Base-by-base conservation (phyloP, 1,140 invertebrate genomes). In the Belonocnema kinseyi region DNA sequence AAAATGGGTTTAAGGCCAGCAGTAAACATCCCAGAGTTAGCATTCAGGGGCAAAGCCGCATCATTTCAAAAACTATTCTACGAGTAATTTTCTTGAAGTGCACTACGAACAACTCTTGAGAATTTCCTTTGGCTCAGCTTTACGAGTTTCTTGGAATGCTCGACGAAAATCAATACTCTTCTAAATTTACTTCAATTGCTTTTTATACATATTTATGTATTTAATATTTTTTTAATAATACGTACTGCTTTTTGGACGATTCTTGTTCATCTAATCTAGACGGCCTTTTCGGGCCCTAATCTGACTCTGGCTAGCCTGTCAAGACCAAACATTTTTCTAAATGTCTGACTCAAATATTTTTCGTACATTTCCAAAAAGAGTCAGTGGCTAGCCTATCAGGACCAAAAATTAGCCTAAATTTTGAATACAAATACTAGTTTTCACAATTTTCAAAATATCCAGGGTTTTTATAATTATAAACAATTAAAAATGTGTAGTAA, bases 31-130 rank as follows among this genome's bases (percentile, higher is more conserved):
- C 6, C 14, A 3, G 21, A 46, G 2, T 61, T 33, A 26, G 5
- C 26, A 21, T 61, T 61, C 19, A 61, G 21, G 10, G 21, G 12
- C 21, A 33, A 61, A 61, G 58, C 73, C 78, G 73, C 33, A 21
- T 56, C 54, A 71, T 77, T 80, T 73, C 50, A 1, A 33, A 17
- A 76, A 77, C 78, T 77, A 80, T 80, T 73, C n/a, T 51, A 66
- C 77, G 54, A 21, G 71, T 33, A 66, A 66, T 66, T 50, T 50
- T 33, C 19, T 1, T 21, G 19, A 56, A 76, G 51, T 76, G 72
- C 46, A 21, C 75, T 54, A 54, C 17, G 26, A 58, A 50, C 21
- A 77, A 58, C 74, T 50, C 50, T n/a, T 46, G 19, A 26, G 56
- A 53, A 33, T 66, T 66, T 13, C 58, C 13, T 11, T 46, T 40